Evolutionary conservation across 2,888 invertebrate genomes (phyloP), one percentile per base, ranked within the genome.

Genomic region (Poecilus cupreus): DNA sequence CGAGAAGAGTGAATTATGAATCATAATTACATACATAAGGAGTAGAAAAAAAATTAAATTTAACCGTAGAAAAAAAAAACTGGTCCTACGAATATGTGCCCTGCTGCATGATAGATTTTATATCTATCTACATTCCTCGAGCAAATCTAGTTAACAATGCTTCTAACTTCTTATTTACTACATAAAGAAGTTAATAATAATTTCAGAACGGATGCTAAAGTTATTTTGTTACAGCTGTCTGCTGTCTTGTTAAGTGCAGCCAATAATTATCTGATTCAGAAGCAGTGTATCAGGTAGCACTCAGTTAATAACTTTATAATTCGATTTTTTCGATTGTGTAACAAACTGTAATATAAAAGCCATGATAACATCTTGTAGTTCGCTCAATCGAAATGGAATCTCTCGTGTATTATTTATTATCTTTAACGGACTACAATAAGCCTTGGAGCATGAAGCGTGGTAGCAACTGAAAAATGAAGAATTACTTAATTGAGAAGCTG

Each of bases 241-340:
- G 54, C 54, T 68, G 64, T 68, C 64, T 68, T 68, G 64, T 68
- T 68, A 68, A 68, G 64, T 68, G 64, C 64, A 68, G 37, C 64
- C 20, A 68, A 37, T 68, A 68, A 68, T 68, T 68, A 68, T 68
- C 64, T 68, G 64, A 68, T 68, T 68, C 64, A 37, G 64, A 37
- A 68, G 64, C 64, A 32, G n/a, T 5, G 37, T 68, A 68, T 68
- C 64, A 68, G 64, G 64, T 68, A 68, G 64, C 64, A 68, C 64
- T 68, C 64, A 37, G 64, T 68, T 68, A 68, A 68, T 68, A 68
- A 68, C 64, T 68, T 68, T 37, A 68, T 68, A 68, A 68, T 68
- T 37, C 32, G 64, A 68, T 68, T 68, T 68, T 68, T 68, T 37
- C 64, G 64, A 68, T 68, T 68, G 64, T 68, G 64, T 68, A 68